Evolutionary conservation across 1,140 invertebrate genomes (phyloP), one percentile per base, ranked within the genome.

Genomic region (Dreissena rostriformis): DNA sequence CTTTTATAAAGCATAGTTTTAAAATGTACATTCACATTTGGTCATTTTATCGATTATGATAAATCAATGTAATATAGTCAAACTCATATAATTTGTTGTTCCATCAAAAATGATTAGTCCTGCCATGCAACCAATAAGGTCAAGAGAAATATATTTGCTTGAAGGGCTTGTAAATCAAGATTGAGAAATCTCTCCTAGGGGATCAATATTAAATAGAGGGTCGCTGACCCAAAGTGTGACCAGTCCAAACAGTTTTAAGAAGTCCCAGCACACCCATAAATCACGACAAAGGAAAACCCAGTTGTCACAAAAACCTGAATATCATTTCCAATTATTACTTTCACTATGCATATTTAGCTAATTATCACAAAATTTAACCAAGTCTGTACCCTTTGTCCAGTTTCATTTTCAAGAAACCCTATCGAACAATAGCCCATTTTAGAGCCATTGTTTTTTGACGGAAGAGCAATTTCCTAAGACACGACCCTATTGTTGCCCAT

Each of bases 291-390:
- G 57, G 12, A 61, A 61, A n/a, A 61, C 57, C 22, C 17, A 24
- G 22, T 61, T 61, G 17, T 19, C 22, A 4, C 17, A 24, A n/a
- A 61, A 61, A n/a, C 22, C 22, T 19, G 57, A 11, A 61, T 61
- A 61, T 5, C 57, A 61, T 61, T 61, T 61, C 22, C 17, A n/a
- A 61, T 61, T 61, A 61, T 61, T n/a, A 61, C 57, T 61, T 61
- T 61, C 57, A 19, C 57, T 61, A 39, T 61, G 57, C 57, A n/a
- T 61, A 61, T n/a, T 61, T 61, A 61, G 57, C 57, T 61, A 61
- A 61, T 61, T 61, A 61, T 61, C 57, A 61, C 17, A 24, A 24
- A 61, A 61, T 6, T 61, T 61, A 61, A 61, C 57, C 6, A 24
- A 61, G 57, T 61, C 57, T 61, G 2, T 6, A 12, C 57, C 57